Evolutionary conservation across 1,140 invertebrate genomes (phyloP).

Genomic region (Brachionus rotundiformis): DNA sequence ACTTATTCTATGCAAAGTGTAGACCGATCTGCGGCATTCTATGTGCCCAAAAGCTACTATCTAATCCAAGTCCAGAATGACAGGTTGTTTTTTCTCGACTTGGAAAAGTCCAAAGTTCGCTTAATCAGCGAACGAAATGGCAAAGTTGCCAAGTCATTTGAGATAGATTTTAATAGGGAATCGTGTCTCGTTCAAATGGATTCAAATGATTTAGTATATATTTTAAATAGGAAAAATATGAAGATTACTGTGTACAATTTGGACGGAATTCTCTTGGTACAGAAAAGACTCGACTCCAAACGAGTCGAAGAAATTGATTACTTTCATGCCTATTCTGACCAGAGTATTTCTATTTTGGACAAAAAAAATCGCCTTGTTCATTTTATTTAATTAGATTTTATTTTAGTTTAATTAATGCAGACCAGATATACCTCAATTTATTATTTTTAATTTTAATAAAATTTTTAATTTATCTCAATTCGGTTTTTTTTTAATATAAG

Average conservation of each 20-base stretch:
- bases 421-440: neutral
- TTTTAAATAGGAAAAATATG: neutral
- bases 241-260: constrained; percentile 13
- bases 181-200: neutral
- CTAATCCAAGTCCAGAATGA: constrained; percentile 35
- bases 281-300: constrained; percentile 2
- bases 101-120: neutral
- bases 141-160: constrained; percentile 15
- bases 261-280: neutral
- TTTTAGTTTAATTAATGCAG: neutral
- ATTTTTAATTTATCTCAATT: neutral
- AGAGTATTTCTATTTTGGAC: neutral
- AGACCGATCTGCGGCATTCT: neutral
- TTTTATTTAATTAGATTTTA: neutral
- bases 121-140: constrained; percentile 13
- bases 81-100: constrained; percentile 18
- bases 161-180: neutral
- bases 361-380: constrained; percentile 15
- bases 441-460: neutral
- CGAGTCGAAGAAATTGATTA: constrained; percentile 1
- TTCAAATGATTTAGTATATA: constrained; percentile 30
- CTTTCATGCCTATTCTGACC: neutral
- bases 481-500: too few species aligned
- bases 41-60: neutral
- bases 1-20: neutral